phyloP scores from a whole-genome alignment of 1,140 invertebrate genomes.

The Neodiprion pinetum region DNA sequence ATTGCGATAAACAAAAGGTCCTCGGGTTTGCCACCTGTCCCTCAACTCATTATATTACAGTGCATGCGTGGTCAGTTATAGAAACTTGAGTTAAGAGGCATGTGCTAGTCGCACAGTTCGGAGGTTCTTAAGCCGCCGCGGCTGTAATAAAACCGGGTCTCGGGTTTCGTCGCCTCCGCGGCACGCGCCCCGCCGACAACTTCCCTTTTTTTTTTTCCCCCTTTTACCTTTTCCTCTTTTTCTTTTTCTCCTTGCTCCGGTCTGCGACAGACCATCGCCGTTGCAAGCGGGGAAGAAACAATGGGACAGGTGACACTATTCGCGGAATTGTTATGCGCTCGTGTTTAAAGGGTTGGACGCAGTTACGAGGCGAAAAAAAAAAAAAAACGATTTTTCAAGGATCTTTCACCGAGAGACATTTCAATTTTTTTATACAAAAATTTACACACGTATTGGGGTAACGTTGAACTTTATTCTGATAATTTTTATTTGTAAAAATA shows the following conservation, averaged over 20 bases:
- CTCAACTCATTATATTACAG: background rate
- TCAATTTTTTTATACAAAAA: too few species aligned
- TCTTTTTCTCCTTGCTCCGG: too few species aligned
- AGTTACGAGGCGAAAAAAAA: too few species aligned
- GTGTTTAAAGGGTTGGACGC: too few species aligned
- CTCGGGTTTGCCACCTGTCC: background rate
- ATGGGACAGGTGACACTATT: constrained; percentile 4
- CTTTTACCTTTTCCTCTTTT: background rate
- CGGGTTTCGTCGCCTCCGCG: constrained; percentile 6
- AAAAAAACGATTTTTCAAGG: too few species aligned
- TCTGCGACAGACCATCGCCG: background rate
- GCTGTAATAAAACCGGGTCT: background rate
- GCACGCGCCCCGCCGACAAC: background rate
- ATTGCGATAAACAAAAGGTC: background rate
- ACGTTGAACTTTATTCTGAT: too few species aligned
- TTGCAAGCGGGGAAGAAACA: background rate
- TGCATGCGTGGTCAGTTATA: constrained; percentile 1
- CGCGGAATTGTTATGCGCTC: background rate
- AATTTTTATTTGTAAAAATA: too few species aligned
- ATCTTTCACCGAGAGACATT: too few species aligned
- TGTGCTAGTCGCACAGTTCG: background rate
- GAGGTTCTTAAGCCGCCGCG: background rate
- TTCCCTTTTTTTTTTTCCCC: background rate
- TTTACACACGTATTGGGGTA: too few species aligned
- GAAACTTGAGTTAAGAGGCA: background rate